Base-by-base conservation (phyloP, 2,888 invertebrate genomes). In the Sussaba pulchella region DNA sequence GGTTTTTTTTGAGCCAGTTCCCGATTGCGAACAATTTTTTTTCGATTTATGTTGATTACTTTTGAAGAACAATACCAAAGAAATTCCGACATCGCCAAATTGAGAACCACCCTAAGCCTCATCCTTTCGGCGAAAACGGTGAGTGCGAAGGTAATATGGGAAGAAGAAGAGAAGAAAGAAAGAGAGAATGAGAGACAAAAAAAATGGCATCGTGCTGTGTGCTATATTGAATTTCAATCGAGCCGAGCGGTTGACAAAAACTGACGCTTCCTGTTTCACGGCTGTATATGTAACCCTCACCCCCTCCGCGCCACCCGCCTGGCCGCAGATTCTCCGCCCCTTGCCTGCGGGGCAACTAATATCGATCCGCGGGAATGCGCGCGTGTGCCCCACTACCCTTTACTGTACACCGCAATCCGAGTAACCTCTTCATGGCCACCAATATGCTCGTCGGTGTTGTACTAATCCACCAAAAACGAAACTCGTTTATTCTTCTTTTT, bases 191-290 rank as follows among this genome's bases (percentile, higher is more conserved):
- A 50, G 9, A 10, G 2, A 31, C 26, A 45, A 66, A 54, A 19
- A n/a, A 57, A 41, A 54, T 26, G 12, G 36, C 24, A 21, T 26
- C 26, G 36, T 17, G 21, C 41, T 19, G n/a, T 45, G 36, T 36
- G 70, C 73, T 57, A 17, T 26, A 47, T 64, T 66, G 81, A 72
- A 81, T 81, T 81, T 69, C 59, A 81, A 81, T 78, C 47, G 63
- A 57, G 47, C 31, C 43, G 41, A 31, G 21, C 61, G 61, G 17
- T 61, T 41, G 61, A 41, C 61, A 12, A 61, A 61, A 31, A 39
- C 39, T 19, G 19, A 39, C 19, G 41, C 61, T 61, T 61, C 61
- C 61, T 17, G 61, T 61, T 41, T 61, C 12, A 39, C 21, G 19
- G 39, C 12, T 61, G 61, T 61, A 61, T 19, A 36, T 39, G 17